Conservation (phyloP, 2,797 vertebrate genomes). For the Anabacerthia variegaticeps region DNA sequence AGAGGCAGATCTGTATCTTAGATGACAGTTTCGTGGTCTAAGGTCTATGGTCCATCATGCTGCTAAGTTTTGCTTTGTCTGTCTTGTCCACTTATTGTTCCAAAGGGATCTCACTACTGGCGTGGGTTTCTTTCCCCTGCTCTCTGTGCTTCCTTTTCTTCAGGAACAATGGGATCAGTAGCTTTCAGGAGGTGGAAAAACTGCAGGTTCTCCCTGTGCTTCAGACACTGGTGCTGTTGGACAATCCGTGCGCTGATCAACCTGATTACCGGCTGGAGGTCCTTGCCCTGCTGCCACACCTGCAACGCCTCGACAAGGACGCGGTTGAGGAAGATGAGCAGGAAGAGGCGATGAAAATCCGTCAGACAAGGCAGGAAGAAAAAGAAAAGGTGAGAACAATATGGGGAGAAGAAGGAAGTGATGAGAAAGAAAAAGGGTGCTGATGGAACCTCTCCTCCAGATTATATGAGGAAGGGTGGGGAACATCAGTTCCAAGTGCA, state of each 20-base stretch:
- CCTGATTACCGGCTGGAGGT: constrained; percentile 79
- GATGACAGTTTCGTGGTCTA: background rate
- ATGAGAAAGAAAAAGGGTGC: background rate
- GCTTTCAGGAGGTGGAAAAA: constrained; percentile 71
- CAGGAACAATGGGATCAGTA: constrained; percentile 84
- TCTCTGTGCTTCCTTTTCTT: background rate
- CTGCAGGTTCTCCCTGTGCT: constrained; percentile 82
- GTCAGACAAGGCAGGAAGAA: constrained; percentile 51
- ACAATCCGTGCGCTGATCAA: constrained; percentile 83
- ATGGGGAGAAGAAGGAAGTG: background rate
- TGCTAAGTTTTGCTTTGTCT: background rate
- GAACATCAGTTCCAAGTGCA: background rate
- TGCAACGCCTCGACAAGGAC: constrained; percentile 90
- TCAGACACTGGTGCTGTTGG: constrained; percentile 82
- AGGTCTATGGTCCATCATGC: background rate
- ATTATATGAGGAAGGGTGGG: background rate
- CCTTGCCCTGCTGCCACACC: constrained; percentile 76
- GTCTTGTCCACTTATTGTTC: background rate
- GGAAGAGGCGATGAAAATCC: constrained; percentile 73
- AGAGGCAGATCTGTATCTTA: background rate
- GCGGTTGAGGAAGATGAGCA: constrained; percentile 78
- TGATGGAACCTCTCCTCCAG: background rate
- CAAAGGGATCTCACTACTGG: background rate
- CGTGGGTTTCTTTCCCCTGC: background rate
- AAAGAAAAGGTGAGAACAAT: constrained; percentile 30